Percentiles rank a stretch among this genome's conserved stretches.
These are phyloP conservation scores for Barnardius zonarius DNA, from an alignment of 2,113 vertebrate genomes.

Conservation along the genomic window DNA sequence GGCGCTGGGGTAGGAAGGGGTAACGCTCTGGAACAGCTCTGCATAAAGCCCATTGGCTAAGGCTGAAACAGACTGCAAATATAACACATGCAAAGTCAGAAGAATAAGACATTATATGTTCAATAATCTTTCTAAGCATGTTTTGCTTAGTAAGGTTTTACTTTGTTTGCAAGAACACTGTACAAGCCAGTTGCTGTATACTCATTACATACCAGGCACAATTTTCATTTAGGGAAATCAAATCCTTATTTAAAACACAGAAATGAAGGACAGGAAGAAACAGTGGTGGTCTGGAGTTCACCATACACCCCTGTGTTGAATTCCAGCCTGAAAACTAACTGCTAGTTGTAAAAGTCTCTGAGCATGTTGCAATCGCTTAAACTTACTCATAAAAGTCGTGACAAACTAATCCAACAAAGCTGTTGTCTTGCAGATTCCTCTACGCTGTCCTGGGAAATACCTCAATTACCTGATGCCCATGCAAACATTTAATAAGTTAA, in stretches of 20 bases:
- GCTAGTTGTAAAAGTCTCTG: not conserved
- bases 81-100: not conserved
- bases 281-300: not conserved
- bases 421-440: not conserved
- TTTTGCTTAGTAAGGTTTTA: not conserved
- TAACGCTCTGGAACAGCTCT: not conserved
- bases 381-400: not conserved
- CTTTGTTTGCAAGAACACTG: not conserved
- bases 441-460: not conserved
- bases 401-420: not conserved
- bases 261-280: not conserved
- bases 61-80: not conserved
- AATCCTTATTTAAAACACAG: not conserved
- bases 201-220: not conserved
- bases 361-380: not conserved
- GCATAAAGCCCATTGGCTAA: not conserved
- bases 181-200: not conserved
- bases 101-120: not conserved
- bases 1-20: not conserved
- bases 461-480: not conserved
- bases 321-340: not conserved
- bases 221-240: not conserved
- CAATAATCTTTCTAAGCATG: not conserved
- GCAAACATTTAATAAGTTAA: not conserved
- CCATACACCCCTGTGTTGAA: not conserved